Percentiles rank a stretch among this genome's conserved stretches.
Evolutionary conservation across 1,140 invertebrate species (phyloP).

Genomic region (Ephestia elutella): DNA sequence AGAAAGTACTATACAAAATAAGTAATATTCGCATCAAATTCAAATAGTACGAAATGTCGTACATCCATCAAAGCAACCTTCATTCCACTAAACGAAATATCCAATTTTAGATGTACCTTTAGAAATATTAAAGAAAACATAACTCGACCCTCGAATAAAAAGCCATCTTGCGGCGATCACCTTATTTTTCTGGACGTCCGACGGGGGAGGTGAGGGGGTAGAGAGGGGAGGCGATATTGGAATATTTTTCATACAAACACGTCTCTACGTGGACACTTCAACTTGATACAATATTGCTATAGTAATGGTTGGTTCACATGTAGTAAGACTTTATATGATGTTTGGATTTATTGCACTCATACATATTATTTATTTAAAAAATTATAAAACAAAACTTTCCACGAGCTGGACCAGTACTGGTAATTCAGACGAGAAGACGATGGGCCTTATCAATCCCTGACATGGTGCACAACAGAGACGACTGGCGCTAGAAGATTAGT

Average conservation of each 20-base stretch:
- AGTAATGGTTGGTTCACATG: slow-evolving; percentile 40
- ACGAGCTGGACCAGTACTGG: too few relatives aligned
- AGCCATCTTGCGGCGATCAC: slow-evolving; percentile 37
- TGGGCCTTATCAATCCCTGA: too few relatives aligned
- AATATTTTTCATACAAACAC: slow-evolving; percentile 73
- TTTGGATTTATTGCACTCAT: neutral
- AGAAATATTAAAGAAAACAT: slow-evolving; percentile 27
- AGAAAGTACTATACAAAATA: too few relatives aligned
- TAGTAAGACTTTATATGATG: slow-evolving; percentile 4
- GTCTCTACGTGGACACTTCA: slow-evolving; percentile 66
- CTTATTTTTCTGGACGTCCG: slow-evolving; percentile 30
- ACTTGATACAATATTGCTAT: slow-evolving; percentile 60
- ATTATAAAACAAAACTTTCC: too few relatives aligned
- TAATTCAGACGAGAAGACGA: too few relatives aligned
- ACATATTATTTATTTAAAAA: too few relatives aligned
- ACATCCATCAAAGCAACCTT: neutral
- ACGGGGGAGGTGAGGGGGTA: slow-evolving; percentile 28
- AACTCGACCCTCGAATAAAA: slow-evolving; percentile 36
- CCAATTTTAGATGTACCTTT: slow-evolving; percentile 3
- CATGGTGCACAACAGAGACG: too few relatives aligned
- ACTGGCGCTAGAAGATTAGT: too few relatives aligned
- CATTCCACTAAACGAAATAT: neutral
- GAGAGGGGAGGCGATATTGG: slow-evolving; percentile 27
- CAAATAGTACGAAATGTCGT: neutral
- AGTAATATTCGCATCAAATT: too few relatives aligned